Evolutionary conservation across 2,797 vertebrate genomes (phyloP).

Genomic region (Betta splendens): DNA sequence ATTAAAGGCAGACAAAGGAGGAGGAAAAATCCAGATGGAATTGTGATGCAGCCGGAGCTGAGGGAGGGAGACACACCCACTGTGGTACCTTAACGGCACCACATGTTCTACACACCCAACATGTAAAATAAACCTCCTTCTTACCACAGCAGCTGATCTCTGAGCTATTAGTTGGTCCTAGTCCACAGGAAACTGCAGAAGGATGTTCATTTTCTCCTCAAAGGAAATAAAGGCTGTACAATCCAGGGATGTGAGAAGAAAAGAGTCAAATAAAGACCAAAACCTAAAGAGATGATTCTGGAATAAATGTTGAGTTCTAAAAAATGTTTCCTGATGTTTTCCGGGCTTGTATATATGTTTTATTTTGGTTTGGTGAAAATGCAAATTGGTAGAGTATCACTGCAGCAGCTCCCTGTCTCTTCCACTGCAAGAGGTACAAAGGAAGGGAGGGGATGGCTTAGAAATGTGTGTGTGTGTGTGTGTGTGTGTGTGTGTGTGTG

Average conservation of each 20-base stretch:
- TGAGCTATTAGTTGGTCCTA: conserved; percentile 49
- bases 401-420: conserved; percentile 51
- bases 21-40: conserved; percentile 4
- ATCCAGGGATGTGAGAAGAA: neutral
- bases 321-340: neutral
- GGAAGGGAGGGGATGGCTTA: conserved; percentile 25
- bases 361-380: conserved; percentile 4
- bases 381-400: conserved; percentile 29
- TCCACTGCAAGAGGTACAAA: conserved; percentile 39
- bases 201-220: conserved; percentile 45
- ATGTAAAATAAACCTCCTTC: neutral
- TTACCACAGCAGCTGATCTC: neutral
- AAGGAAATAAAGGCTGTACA: conserved; percentile 16
- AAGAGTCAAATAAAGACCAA: neutral
- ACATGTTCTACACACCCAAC: neutral
- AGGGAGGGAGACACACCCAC: conserved; percentile 46
- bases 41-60: conserved; percentile 6
- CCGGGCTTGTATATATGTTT: neutral
- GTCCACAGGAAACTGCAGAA: conserved; percentile 41
- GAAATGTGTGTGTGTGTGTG: neutral
- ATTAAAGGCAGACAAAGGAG: conserved; percentile 27
- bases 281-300: neutral
- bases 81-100: neutral
- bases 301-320: neutral
- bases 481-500: conserved; percentile 1